Percentiles rank a stretch among this genome's conserved stretches.
Evolutionary conservation across 2,888 invertebrate species (phyloP).

Genomic region (Noctua janthe): DNA sequence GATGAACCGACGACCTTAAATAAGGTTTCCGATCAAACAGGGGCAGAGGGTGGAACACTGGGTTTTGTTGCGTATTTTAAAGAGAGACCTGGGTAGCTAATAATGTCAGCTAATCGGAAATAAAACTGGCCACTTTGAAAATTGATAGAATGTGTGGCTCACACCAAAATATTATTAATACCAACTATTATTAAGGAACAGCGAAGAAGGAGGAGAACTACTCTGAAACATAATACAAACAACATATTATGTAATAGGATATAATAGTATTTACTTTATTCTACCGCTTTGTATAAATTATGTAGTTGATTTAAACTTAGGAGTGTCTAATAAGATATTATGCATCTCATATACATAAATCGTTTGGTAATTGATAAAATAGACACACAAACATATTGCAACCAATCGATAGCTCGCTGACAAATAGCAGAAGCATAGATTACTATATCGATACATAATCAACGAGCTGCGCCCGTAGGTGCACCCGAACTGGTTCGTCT

Average conservation of each 20-base stretch:
- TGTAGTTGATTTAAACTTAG: neutral
- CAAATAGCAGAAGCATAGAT: conserved; percentile 33
- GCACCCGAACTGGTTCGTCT: conserved; percentile 1
- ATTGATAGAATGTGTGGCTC: neutral
- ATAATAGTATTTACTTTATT: neutral
- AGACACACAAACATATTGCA: conserved; percentile 1
- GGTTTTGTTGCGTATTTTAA: neutral
- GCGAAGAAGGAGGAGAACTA: neutral
- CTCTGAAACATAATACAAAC: neutral
- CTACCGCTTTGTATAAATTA: neutral
- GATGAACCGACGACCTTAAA: neutral
- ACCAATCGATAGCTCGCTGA: conserved; percentile 12
- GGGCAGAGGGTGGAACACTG: neutral
- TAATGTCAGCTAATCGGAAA: neutral
- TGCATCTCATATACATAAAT: conserved; percentile 14
- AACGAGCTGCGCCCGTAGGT: neutral
- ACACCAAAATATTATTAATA: neutral
- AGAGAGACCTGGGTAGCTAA: neutral
- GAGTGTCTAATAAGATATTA: conserved; percentile 2
- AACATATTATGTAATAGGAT: neutral
- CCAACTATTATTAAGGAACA: neutral
- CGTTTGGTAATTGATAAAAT: conserved; percentile 31
- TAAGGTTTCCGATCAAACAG: neutral
- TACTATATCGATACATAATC: conserved; percentile 19
- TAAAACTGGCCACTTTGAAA: neutral